These are phyloP conservation scores for Eurytoma californica DNA, from an alignment of 2,888 invertebrate species.

Conservation along the genomic window DNA sequence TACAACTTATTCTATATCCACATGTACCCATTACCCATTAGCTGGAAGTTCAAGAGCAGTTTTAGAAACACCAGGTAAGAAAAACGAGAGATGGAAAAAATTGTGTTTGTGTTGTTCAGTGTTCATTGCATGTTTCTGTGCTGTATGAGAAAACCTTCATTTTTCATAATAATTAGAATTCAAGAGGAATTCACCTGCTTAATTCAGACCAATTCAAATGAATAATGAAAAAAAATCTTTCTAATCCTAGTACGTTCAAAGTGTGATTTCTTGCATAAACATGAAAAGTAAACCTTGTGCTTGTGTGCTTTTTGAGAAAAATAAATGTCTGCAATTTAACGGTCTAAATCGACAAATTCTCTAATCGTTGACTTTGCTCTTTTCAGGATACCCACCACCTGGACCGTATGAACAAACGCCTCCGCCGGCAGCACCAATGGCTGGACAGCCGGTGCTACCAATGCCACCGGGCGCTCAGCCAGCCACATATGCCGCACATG, in stretches of 20 bases:
- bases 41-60: slow-evolving; percentile 73
- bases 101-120: slow-evolving; percentile 52
- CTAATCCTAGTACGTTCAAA: not conserved
- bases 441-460: slow-evolving; percentile 70
- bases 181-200: too few species aligned
- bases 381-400: slow-evolving; percentile 67
- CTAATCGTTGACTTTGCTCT: not conserved
- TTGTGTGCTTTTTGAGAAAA: slow-evolving; percentile 14
- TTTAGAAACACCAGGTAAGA: slow-evolving; percentile 73
- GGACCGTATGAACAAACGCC: slow-evolving; percentile 71
- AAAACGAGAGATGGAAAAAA: slow-evolving; percentile 44
- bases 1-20: slow-evolving; percentile 53
- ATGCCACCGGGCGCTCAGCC: slow-evolving; percentile 70
- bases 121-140: slow-evolving; percentile 52
- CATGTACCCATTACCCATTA: slow-evolving; percentile 63
- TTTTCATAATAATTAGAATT: too few species aligned
- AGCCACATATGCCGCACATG: slow-evolving; percentile 60
- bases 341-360: slow-evolving; percentile 16
- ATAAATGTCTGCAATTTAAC: slow-evolving; percentile 47
- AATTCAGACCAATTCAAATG: too few species aligned
- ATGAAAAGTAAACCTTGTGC: not conserved
- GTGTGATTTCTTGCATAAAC: not conserved
- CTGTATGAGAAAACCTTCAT: too few species aligned
- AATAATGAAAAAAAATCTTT: too few species aligned
- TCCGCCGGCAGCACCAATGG: slow-evolving; percentile 66